Percentiles rank a stretch among this genome's conserved stretches.
These are phyloP conservation scores for Knipowitschia caucasica DNA, from an alignment of 2,797 vertebrate genomes.

Conservation along the genomic window DNA sequence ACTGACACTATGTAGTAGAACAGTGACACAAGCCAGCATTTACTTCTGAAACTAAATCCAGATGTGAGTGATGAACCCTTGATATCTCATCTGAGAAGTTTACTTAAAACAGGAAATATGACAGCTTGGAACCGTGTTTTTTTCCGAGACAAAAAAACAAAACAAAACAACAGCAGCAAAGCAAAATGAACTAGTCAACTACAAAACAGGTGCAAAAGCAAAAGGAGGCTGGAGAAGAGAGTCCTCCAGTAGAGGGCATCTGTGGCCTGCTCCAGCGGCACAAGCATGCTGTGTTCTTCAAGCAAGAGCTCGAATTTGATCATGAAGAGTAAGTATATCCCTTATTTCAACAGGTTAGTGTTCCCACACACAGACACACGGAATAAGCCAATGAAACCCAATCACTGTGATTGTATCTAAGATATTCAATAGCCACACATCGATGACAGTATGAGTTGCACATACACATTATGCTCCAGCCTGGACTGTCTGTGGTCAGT, in stretches of 20 bases:
- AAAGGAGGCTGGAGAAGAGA: slow-evolving; percentile 51
- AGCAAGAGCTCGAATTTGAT: slow-evolving; percentile 71
- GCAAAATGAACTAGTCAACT: slow-evolving; percentile 35
- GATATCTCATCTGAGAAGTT: slow-evolving; percentile 34
- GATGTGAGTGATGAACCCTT: slow-evolving; percentile 41
- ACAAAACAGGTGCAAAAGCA: slow-evolving; percentile 19
- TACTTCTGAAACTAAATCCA: slow-evolving; percentile 32
- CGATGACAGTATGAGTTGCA: neutral
- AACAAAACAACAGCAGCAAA: slow-evolving; percentile 67
- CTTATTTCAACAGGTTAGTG: slow-evolving; percentile 20
- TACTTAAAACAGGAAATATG: slow-evolving; percentile 6
- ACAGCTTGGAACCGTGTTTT: slow-evolving; percentile 55
- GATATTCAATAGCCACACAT: slow-evolving; percentile 2
- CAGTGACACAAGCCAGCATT: slow-evolving; percentile 37
- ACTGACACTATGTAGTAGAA: slow-evolving; percentile 31
- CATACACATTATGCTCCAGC: neutral
- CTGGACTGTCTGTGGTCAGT: slow-evolving; percentile 22
- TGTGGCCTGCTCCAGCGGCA: slow-evolving; percentile 66
- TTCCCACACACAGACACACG: slow-evolving; percentile 19
- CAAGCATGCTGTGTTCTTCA: slow-evolving; percentile 71
- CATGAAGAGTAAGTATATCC: slow-evolving; percentile 46
- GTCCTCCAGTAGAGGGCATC: slow-evolving; percentile 35
- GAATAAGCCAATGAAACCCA: slow-evolving; percentile 16
- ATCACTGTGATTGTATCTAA: neutral
- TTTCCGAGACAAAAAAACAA: slow-evolving; percentile 43